Evolutionary conservation across 2,888 invertebrate species (phyloP), one percentile per base, ranked within the genome.

Genomic region (Cyclophora albipunctata): DNA sequence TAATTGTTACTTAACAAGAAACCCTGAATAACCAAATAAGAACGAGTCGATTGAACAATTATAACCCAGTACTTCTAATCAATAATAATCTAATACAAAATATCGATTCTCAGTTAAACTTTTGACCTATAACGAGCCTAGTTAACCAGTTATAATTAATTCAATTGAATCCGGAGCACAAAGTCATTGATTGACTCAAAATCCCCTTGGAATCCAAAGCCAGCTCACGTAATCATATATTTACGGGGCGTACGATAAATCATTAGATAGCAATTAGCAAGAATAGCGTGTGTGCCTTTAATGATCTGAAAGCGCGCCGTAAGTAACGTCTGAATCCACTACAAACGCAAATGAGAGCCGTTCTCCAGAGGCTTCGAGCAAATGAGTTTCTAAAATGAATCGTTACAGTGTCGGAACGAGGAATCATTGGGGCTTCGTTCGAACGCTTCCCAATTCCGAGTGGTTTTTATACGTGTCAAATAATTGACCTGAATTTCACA

Each of bases 331-430:
- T 64, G 62, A 67, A 63, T 66, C 66, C 67, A 71, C 72, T 75
- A 71, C 72, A 72, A 73, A 81, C 77, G 82, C 79, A 81, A 81
- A 82, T 81, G 79, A 83, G 78, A 70, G 75, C 73, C 77, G 73
- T 74, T 74, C 78, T 78, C 75, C 58, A 63, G 78, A 71, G 80
- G 75, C 71, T 69, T 63, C 72, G 69, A 56, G 75, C 78, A 81
- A 82, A 82, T 81, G 81, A 82, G 81, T 79, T 82, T 76, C 80
- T 80, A 78, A 80, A 81, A 81, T 84, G 83, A 82, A 82, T 80
- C 81, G 79, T 80, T 81, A 78, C 78, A 80, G 78, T 79, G 77
- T 76, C 65, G 74, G 74, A 79, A 75, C 72, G 78, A 77, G 79
- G 69, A 78, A 79, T 81, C 76, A 78, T 77, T 71, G 63, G 70